Evolutionary conservation across 2,113 vertebrate genomes (phyloP).

Genomic region (Cochlearius cochlearius): DNA sequence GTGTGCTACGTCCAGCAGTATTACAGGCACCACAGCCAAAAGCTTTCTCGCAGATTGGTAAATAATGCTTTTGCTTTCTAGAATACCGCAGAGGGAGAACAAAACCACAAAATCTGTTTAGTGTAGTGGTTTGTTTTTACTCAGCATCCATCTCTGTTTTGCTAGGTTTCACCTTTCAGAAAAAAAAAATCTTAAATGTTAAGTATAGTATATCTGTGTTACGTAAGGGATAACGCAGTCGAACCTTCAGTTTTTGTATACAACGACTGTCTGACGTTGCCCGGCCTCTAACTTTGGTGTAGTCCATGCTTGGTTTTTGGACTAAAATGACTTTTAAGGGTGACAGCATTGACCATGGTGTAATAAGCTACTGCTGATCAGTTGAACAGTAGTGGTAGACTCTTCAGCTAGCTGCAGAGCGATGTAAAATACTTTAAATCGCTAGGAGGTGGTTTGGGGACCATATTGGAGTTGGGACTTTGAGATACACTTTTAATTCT

Average conservation of each 20-base stretch:
- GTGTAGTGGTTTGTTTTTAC: background rate
- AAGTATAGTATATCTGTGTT: background rate
- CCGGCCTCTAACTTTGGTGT: background rate
- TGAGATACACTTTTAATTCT: background rate
- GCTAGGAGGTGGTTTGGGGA: background rate
- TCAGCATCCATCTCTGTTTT: background rate
- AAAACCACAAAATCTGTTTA: background rate
- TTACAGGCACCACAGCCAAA: constrained; percentile 91
- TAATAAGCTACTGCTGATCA: background rate
- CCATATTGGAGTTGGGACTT: background rate
- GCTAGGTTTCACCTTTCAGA: background rate
- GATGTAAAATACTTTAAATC: background rate
- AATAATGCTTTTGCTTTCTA: constrained; percentile 37
- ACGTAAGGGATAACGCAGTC: fast-evolving
- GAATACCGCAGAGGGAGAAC: background rate
- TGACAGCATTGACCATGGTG: background rate
- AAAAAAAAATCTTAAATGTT: background rate
- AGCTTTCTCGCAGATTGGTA: constrained; percentile 85
- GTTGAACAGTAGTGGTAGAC: background rate
- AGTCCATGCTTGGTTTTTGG: background rate
- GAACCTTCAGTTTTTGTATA: background rate
- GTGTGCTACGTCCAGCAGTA: constrained; percentile 93
- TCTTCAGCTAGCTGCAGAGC: background rate
- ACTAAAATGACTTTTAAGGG: background rate
- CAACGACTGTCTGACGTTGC: background rate